Conservation (phyloP, 2,797 vertebrate genomes). For the Momotus momota region DNA sequence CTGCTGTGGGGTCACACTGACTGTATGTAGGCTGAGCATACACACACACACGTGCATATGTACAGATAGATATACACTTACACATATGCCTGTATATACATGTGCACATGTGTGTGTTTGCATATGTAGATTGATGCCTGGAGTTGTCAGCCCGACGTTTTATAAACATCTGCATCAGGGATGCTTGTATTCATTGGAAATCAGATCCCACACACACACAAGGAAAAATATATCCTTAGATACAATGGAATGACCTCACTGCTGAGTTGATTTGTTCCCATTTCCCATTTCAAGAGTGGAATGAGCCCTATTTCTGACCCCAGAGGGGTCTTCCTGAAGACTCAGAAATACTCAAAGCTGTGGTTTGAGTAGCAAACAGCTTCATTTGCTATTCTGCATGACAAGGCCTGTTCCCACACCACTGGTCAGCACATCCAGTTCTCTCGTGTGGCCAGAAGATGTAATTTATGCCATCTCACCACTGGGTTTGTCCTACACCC, state of each 20-base stretch:
- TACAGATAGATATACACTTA: not conserved
- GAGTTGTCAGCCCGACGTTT: not conserved
- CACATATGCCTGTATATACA: not conserved
- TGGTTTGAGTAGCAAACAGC: not conserved
- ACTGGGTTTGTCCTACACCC: not conserved
- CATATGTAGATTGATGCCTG: not conserved
- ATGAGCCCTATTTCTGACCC: not conserved
- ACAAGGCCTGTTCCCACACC: not conserved
- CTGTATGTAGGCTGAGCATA: not conserved
- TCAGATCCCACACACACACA: not conserved
- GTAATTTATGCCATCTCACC: not conserved
- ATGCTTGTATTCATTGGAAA: not conserved
- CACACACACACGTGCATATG: not conserved
- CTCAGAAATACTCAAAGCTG: not conserved
- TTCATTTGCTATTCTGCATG: not conserved
- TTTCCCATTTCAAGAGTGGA: not conserved
- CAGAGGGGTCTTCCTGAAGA: not conserved
- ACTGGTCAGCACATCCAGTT: fast-evolving
- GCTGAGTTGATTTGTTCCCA: not conserved
- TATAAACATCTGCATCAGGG: not conserved
- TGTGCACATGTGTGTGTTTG: not conserved
- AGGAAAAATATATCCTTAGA: not conserved
- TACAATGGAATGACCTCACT: not conserved
- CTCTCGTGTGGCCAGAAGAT: not conserved
- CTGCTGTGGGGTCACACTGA: not conserved